Evolutionary conservation across 2,797 vertebrate species (phyloP).

Genomic region (Tarsius wallacei): DNA sequence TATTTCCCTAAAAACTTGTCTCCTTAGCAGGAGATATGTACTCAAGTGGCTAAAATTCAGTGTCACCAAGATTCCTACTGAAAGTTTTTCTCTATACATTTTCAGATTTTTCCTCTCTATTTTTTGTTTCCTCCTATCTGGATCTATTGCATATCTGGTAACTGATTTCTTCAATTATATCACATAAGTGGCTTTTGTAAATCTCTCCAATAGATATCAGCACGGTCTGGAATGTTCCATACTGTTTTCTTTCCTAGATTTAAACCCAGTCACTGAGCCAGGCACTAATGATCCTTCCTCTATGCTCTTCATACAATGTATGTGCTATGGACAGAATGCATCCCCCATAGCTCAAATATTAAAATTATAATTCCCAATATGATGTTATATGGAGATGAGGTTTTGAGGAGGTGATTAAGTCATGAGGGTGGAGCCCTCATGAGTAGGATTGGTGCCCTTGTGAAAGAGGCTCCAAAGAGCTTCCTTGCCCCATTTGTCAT

Average conservation of each 20-base stretch:
- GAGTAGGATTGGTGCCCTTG: neutral
- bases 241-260: slow-evolving; percentile 21
- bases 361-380: neutral
- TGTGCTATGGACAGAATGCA: neutral
- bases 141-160: neutral
- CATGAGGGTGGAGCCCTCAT: neutral
- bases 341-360: neutral
- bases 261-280: neutral
- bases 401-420: neutral
- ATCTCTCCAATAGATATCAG: neutral
- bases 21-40: neutral
- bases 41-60: neutral
- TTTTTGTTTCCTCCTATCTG: neutral
- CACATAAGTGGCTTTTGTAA: neutral
- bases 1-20: slow-evolving; percentile 3
- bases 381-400: neutral
- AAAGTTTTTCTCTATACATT: neutral
- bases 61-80: neutral
- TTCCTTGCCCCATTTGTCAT: neutral
- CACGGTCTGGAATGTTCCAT: neutral
- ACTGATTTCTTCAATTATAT: neutral
- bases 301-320: neutral
- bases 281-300: neutral
- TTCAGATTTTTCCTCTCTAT: neutral
- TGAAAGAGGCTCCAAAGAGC: neutral